Evolutionary conservation across 1,140 invertebrate species (phyloP).

Genomic region (Drosophila funebris): DNA sequence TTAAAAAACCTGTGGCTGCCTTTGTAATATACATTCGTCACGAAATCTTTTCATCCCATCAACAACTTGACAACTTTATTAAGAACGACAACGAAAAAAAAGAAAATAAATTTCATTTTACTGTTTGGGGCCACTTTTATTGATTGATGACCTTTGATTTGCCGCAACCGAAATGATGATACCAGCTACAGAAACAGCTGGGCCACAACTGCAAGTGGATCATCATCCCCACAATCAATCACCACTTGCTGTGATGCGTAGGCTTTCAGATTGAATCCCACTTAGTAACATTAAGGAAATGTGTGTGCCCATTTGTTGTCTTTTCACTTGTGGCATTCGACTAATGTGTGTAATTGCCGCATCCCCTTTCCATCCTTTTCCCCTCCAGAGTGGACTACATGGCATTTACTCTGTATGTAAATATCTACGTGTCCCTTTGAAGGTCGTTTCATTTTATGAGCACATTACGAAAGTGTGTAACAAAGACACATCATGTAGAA

Average conservation of each 20-base stretch:
- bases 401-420: not conserved
- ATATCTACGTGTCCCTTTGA: constrained; percentile 1
- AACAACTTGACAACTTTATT: constrained; percentile 32
- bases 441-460: constrained; percentile 27
- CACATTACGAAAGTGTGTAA: not conserved
- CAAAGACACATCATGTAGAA: constrained; percentile 6
- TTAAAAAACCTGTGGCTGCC: not conserved
- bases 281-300: constrained; percentile 12
- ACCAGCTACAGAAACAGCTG: constrained; percentile 21
- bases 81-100: constrained; percentile 1
- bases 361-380: not conserved
- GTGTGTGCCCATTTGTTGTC: constrained; percentile 1
- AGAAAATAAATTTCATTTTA: constrained; percentile 11
- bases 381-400: not conserved
- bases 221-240: constrained; percentile 38
- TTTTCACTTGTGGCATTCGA: not conserved
- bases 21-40: not conserved
- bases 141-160: constrained; percentile 37
- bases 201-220: not conserved
- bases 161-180: not conserved
- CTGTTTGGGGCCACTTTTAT: not conserved
- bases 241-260: constrained; percentile 16
- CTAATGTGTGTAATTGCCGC: constrained; percentile 14
- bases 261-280: constrained; percentile 17
- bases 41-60: constrained; percentile 1